Conservation (phyloP, 2,888 invertebrate species). For the Agrochola macilenta region DNA sequence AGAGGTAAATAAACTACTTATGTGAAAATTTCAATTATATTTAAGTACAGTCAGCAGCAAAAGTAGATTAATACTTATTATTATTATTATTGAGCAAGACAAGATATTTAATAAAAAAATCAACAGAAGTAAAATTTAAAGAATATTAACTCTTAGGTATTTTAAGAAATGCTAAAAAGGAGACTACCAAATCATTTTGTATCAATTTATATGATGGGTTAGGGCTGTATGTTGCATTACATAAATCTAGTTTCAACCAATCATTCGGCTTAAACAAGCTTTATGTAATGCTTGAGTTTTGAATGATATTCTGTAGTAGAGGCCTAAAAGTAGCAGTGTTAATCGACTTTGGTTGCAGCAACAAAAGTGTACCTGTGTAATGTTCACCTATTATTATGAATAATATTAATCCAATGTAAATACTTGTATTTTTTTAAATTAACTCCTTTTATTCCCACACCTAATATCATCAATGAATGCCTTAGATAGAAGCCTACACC, state of each 20-base stretch:
- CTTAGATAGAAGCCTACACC: neutral
- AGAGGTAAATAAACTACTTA: conserved; percentile 90
- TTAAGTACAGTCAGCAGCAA: conserved; percentile 4
- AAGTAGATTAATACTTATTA: neutral
- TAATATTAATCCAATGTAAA: neutral
- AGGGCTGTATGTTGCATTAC: no score
- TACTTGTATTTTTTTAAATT: neutral
- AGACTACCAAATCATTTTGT: neutral
- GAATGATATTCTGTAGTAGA: no score
- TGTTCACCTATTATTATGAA: neutral
- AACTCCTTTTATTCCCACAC: neutral
- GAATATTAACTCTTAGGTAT: neutral
- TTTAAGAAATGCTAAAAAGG: neutral
- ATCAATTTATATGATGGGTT: neutral
- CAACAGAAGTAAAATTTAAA: neutral
- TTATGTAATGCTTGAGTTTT: no score
- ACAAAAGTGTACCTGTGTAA: neutral
- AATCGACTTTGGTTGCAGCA: neutral
- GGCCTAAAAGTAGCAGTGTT: neutral
- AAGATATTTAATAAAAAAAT: neutral
- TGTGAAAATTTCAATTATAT: conserved; percentile 55
- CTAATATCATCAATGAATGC: neutral
- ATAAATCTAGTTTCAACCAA: no score
- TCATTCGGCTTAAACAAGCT: no score
- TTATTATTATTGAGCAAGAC: neutral